These are phyloP conservation scores for Clinocottus analis DNA, from an alignment of 2,113 vertebrate genomes.

Conservation along the genomic window DNA sequence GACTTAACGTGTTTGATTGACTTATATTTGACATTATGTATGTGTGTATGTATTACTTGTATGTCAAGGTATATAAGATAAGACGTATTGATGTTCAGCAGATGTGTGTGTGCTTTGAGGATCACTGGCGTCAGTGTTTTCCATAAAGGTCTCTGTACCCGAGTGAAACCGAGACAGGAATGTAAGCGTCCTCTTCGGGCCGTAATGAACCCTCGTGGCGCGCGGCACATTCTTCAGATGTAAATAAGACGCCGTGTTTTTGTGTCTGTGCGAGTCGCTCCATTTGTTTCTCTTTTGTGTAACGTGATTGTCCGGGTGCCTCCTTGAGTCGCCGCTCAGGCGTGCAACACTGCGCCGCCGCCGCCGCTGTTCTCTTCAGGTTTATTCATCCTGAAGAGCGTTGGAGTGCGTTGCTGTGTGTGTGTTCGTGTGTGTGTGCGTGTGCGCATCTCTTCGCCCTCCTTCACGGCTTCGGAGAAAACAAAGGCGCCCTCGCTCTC, in stretches of 20 bases:
- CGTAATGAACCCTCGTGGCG: slow-evolving; percentile 32
- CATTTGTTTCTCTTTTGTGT: slow-evolving; percentile 3
- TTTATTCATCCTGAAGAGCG: slow-evolving; percentile 60
- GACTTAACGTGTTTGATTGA: not conserved
- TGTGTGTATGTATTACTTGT: too few species aligned
- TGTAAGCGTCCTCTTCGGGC: not conserved
- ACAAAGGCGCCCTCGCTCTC: slow-evolving; percentile 71
- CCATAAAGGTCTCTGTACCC: not conserved
- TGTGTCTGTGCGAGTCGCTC: slow-evolving; percentile 6
- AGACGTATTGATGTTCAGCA: not conserved
- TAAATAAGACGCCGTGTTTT: not conserved
- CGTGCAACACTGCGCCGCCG: not conserved
- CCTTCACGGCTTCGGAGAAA: slow-evolving; percentile 65
- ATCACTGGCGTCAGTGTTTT: too few species aligned
- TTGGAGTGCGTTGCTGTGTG: slow-evolving; percentile 50
- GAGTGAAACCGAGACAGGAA: not conserved
- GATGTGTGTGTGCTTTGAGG: too few species aligned
- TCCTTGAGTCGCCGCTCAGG: slow-evolving; percentile 20
- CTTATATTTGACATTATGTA: too few species aligned
- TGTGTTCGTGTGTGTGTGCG: not conserved
- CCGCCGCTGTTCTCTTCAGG: slow-evolving; percentile 45
- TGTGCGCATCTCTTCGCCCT: slow-evolving; percentile 56
- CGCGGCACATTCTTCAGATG: not conserved
- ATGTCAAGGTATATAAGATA: too few species aligned
- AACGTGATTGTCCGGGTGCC: not conserved